Base-by-base conservation (phyloP, 2,113 vertebrate genomes). In the Saimiri boliviensis region DNA sequence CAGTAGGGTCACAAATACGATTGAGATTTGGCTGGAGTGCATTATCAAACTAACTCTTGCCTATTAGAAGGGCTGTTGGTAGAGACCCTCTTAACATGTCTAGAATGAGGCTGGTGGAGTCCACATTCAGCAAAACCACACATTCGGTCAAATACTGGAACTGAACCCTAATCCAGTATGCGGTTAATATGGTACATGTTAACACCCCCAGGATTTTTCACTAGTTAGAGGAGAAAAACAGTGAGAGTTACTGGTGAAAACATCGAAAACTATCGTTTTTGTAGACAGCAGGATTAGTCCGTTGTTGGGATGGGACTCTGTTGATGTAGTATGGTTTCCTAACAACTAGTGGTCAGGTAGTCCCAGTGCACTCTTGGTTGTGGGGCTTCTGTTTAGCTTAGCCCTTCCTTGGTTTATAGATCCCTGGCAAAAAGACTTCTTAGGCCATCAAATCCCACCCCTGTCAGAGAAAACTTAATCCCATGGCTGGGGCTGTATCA, bases 391-490 rank as follows among this genome's bases (percentile, higher is more conserved):
- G n/a, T 80, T 30, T 73, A 89, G 89, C 94, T 32, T 63, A 80
- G 42, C 17, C 86, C 23, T 84, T 91, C 47, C 42, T 47, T 76
- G 56, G 88, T 84, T 87, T 94, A 83, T 85, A 93, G 79, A 93
- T 89, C 95, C 63, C 32, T 37, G 25, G 93, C 83, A 52, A 71
- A 83, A 86, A 96, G 91, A 84, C 4, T 35, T 91, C 87, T 76
- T 68, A 92, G 90, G 80, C 86, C 52, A 58, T 95, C 92, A 89
- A 10, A 71, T 84, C 74, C 49, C 21, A 82, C 42, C 49, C 23
- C 42, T 86, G 79, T 93, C 83, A 94, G 70, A n/a, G 91, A 97
- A 90, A 86, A 70, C 97, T 92, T 86, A 92, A 60, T 95, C 95
- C 86, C 58, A 37, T 58, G 86, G 45, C 94, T 42, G 23, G 84